Base-by-base conservation (phyloP, 2,113 vertebrate species). In the Phaethornis superciliosus region DNA sequence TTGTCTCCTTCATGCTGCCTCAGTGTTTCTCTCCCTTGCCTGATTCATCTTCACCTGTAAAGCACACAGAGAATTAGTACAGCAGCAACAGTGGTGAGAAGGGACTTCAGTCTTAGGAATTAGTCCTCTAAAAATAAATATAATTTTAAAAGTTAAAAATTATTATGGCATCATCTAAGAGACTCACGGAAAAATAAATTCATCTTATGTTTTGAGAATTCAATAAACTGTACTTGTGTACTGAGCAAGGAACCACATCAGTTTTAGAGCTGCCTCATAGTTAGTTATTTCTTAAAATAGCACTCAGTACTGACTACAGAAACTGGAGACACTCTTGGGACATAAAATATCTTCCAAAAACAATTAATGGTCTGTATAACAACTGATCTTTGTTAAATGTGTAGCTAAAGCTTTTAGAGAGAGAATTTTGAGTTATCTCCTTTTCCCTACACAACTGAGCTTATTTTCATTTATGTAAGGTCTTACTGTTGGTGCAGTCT, bases 281-380 rank as follows among this genome's bases (percentile, higher is more conserved):
- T 79, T 42, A 86, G 49, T 54, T 74, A 55, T 67, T 88, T 90
- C 88, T 85, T 93, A 82, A 94, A 94, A 82, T 58, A 94, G 80
- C n/a, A 54, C 11, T 83, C 44, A 27, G 26, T 74, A 77, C 42
- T 58, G 64, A 21, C 42, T 74, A 32, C 56, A 67, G 47, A 67
- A 93, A 77, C 59, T 37, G 21, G 33, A 83, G 32, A 51, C 12
- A 62, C 47, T 24, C 64, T 46, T 46, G 71, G 40, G 68, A 88
- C 15, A 30, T n/a, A 79, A 87, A 68, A 79, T 40, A 70, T 37
- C 47, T 85, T 88, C 37, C 68, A 59, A 63, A 78, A 47, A 1
- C 35, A 84, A 42, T 70, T 81, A 77, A 72, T 0, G 0, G 13
- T 37, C 33, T 8, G 10, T 47, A n/a, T 28, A 86, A 65, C 32